Evolutionary conservation across 2,888 invertebrate genomes (phyloP).

Genomic region (Anthoptus insignis): DNA sequence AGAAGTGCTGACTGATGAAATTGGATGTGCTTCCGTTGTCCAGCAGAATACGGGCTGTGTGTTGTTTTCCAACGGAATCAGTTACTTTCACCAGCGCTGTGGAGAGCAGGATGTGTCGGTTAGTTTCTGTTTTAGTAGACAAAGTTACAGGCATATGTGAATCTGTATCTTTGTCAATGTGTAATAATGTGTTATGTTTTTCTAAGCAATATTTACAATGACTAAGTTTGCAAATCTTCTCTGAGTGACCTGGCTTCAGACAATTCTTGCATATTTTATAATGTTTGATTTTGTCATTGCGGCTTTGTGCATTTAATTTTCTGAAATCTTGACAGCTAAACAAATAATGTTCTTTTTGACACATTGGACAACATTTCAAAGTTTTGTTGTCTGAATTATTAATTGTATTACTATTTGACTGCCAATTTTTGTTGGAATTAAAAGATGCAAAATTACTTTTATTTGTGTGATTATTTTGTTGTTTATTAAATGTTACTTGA

Average conservation of each 20-base stretch:
- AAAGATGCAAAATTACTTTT: too few species aligned
- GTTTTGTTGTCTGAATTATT: too few species aligned
- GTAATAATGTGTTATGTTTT: conserved; percentile 34
- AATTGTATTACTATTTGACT: too few species aligned
- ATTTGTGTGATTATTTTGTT: too few species aligned
- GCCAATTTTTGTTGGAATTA: too few species aligned
- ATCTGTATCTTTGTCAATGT: conserved; percentile 6
- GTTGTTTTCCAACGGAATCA: background rate
- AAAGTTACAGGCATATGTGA: background rate
- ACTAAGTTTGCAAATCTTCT: conserved; percentile 36
- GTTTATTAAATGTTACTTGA: too few species aligned
- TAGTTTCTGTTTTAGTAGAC: too few species aligned
- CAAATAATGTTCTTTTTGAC: too few species aligned
- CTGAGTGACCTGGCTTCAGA: conserved; percentile 30
- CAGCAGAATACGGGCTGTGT: conserved; percentile 18
- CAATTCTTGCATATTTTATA: conserved; percentile 31
- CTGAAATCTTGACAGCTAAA: too few species aligned
- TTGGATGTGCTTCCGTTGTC: conserved; percentile 42
- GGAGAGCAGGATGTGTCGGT: conserved; percentile 24
- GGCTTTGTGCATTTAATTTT: too few species aligned
- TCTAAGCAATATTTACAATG: conserved; percentile 47
- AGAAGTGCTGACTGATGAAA: conserved; percentile 39
- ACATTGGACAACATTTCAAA: too few species aligned
- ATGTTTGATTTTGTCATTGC: too few species aligned
- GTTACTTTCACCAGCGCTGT: conserved; percentile 17